phyloP scores from a whole-genome alignment of 2,888 invertebrate genomes.

The Sympetrum striolatum region DNA sequence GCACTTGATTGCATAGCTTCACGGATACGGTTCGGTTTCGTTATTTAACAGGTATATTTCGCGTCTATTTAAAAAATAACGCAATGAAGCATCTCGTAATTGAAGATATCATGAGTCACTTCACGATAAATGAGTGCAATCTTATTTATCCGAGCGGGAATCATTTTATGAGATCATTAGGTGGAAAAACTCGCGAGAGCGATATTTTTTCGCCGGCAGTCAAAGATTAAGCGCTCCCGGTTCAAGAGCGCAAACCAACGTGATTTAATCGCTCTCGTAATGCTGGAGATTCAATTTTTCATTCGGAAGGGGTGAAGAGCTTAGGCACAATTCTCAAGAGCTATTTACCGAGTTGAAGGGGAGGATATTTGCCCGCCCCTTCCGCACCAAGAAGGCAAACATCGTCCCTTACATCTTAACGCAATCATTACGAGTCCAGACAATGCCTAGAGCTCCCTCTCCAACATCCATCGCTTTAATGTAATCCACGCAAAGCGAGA shows the following conservation, averaged over 20 bases:
- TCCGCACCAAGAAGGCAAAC: neutral
- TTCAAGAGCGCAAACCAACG: neutral
- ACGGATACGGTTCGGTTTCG: neutral
- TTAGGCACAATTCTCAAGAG: neutral
- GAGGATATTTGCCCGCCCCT: neutral
- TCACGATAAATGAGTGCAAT: too few relatives aligned
- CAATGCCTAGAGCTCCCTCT: neutral
- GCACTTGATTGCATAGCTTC: neutral
- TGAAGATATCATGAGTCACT: too few relatives aligned
- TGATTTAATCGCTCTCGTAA: neutral
- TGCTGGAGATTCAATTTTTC: neutral
- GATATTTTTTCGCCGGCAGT: neutral
- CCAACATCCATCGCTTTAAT: neutral
- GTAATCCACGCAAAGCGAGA: conserved; percentile 4
- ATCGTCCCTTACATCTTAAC: neutral
- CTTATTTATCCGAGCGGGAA: too few relatives aligned
- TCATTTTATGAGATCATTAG: too few relatives aligned
- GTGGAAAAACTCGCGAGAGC: too few relatives aligned
- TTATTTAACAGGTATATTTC: neutral
- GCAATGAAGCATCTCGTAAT: too few relatives aligned
- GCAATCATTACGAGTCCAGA: neutral
- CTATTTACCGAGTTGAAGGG: neutral
- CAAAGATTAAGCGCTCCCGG: neutral
- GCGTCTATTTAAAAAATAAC: too few relatives aligned
- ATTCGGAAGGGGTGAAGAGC: neutral